These are phyloP conservation scores for Basileuterus tristriatus DNA, from an alignment of 2,797 vertebrate genomes.

Conservation along the genomic window DNA sequence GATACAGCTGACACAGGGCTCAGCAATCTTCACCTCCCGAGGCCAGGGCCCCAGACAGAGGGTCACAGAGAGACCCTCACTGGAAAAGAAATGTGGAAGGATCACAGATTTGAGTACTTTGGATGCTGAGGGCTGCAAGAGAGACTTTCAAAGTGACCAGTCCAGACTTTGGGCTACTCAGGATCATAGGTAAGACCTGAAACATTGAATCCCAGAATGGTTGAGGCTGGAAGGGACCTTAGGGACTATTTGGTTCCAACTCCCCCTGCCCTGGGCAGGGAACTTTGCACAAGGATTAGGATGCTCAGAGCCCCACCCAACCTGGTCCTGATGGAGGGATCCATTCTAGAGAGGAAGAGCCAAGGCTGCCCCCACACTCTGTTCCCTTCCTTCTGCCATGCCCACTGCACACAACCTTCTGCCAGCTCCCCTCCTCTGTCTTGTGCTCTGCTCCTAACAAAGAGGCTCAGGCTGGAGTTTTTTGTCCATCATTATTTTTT, in stretches of 20 bases:
- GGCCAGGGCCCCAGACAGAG: neutral
- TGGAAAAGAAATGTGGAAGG: neutral
- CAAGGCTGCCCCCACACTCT: neutral
- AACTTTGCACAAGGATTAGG: neutral
- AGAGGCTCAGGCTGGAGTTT: fast-evolving
- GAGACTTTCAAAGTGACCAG: neutral
- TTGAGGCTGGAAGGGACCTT: neutral
- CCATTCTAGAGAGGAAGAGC: neutral
- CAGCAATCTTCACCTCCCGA: neutral
- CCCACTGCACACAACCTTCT: neutral
- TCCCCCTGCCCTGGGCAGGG: neutral
- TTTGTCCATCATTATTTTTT: neutral
- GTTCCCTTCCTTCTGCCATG: neutral
- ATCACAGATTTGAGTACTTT: neutral
- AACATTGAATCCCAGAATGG: neutral
- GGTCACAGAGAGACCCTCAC: neutral
- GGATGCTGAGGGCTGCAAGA: neutral
- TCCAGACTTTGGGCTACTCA: neutral
- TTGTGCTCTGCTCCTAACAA: neutral
- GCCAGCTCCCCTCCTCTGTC: neutral
- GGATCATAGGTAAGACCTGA: neutral
- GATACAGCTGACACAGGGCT: constrained; percentile 34
- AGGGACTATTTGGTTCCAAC: neutral
- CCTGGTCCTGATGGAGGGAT: neutral
- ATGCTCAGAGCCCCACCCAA: neutral